phyloP scores from a whole-genome alignment of 2,797 vertebrate species.

The Poeciliopsis paucimaculata region DNA sequence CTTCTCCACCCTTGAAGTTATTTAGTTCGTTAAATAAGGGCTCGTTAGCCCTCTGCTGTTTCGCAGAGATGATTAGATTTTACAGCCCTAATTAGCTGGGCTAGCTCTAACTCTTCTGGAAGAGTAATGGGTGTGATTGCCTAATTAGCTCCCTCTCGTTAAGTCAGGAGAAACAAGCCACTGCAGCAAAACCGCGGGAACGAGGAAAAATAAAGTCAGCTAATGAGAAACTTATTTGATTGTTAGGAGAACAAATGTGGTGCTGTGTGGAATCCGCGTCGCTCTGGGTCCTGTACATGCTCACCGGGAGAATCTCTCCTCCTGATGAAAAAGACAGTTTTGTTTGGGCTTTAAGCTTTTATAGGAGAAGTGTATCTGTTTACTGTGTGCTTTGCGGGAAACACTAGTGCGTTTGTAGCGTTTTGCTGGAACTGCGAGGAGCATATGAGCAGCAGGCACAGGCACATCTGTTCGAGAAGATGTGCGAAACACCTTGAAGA shows the following conservation, averaged over 20 bases:
- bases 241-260: constrained; percentile 81
- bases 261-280: constrained; percentile 64
- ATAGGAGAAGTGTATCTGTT: constrained; percentile 54
- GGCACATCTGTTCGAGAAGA: neutral
- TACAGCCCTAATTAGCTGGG: constrained; percentile 99
- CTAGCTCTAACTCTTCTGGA: constrained; percentile 97
- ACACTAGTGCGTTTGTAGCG: constrained; percentile 19
- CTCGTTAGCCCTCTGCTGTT: constrained; percentile 97
- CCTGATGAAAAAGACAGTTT: constrained; percentile 51
- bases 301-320: constrained; percentile 47
- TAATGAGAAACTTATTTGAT: constrained; percentile 85
- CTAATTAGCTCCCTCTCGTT: constrained; percentile 97
- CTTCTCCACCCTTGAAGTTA: constrained; percentile 90
- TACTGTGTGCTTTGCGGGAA: constrained; percentile 30
- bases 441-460: neutral
- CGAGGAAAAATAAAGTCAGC: constrained; percentile 80
- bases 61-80: constrained; percentile 98
- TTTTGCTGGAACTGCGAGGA: constrained; percentile 18
- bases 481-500: neutral
- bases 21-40: constrained; percentile 99
- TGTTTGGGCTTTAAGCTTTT: constrained; percentile 51
- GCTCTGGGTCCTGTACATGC: constrained; percentile 64
- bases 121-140: constrained; percentile 97
- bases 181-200: constrained; percentile 82
- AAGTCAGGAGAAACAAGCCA: constrained; percentile 89